Evolutionary conservation across 2,113 vertebrate species (phyloP), one percentile per base, ranked within the genome.

Genomic region (Amazona vittata): DNA sequence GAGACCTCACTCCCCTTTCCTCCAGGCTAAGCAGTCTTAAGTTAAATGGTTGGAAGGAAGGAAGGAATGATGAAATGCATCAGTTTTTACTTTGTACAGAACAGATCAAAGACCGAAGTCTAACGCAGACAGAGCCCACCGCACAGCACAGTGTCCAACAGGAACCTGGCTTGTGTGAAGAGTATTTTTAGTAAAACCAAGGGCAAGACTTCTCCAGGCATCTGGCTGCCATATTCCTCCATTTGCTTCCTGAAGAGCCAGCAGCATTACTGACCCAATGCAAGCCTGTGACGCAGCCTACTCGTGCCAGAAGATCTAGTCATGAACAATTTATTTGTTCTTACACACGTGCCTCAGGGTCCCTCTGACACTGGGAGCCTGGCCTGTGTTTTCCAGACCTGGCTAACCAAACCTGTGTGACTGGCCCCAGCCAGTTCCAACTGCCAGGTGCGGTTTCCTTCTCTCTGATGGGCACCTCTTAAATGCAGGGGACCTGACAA

Each of bases 101-200:
- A 87, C 35, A 59, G 28, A 53, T 10, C 29, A 31, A 53, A 89
- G 28, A 41, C 5, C 9, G 3, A 25, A 86, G 44, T 9, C 26
- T 64, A 70, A 85, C 2, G 12, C 55, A 85, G 73, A 68, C 22
- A 75, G 43, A 85, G 31, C 15, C 59, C 10, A 63, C 19, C 43
- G 53, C 1, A 1, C 0, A 26, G 14, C 0, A 0, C 11, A 33
- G 39, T 1, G 3, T 25, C 33, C 25, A 68, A n/a, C 28, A 46
- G 21, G 12, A 91, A 39, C 29, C 35, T 37, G 39, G 22, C 53
- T 80, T 35, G 43, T 2, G 0, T 2, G 15, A 57, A 31, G 6
- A 71, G 6, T 18, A 69, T 10, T 20, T 29, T 50, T 25, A 52
- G 15, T 26, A 69, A 81, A 93, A 81, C 12, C 52, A 84, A 82